Evolutionary conservation across 2,113 vertebrate species (phyloP), one percentile per base, ranked within the genome.

Genomic region (Perca schrenkii): DNA sequence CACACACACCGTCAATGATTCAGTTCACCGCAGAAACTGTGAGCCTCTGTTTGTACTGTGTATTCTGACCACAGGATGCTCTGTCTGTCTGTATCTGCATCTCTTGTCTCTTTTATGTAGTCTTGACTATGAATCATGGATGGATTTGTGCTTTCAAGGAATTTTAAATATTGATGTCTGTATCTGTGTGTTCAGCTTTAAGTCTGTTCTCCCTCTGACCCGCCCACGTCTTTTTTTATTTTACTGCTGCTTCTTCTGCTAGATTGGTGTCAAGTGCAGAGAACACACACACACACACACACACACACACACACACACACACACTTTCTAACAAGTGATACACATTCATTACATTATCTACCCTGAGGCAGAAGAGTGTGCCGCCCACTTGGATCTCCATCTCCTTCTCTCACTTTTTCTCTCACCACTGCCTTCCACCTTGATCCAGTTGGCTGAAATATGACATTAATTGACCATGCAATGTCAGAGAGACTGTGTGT

Each of bases 271-370:
- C 90, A 92, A 90, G 89, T 85, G 83, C 79, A 67, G 60, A 69
- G 76, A 73, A 57, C 80, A 66, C 74, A 83, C 75, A 77, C 57
- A 77, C 57, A 36, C 66, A 65, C 63, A 66, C 50, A 66, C 69
- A 57, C 79, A 81, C 62, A 66, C 25, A 43, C 60, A 70, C 78
- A 60, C 66, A 61, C 73, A 15, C 61, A 43, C 68, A 71, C 50
- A 40, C 56, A 58, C 61, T 77, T 69, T 71, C 82, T 84, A 88
- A 80, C 81, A 58, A 89, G 64, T 86, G 83, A 88, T 78, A 83
- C 90, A 90, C 87, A 86, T 85, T 93, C 87, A 89, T 93, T 90
- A 84, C 87, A 90, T 91, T 89, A 86, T 91, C 85, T 91, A 78
- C 86, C 91, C 91, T 0, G 83, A 92, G 89, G 91, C 88, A 75